Evolutionary conservation across 2,113 vertebrate genomes (phyloP).

Genomic region (Aleadryas rufinucha): DNA sequence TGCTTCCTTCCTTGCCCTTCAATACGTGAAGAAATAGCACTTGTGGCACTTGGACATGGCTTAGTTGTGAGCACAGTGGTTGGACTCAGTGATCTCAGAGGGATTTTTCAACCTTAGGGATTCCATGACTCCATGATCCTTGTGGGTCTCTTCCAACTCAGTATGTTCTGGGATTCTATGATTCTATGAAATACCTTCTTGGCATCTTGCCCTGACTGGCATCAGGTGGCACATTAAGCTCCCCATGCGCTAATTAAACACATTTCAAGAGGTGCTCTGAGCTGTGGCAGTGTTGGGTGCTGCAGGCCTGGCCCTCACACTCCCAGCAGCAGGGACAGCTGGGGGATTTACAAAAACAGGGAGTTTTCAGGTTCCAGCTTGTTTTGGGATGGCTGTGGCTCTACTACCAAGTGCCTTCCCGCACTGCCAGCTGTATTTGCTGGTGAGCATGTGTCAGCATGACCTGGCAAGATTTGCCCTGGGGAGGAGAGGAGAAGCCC

Average conservation of each 20-base stretch:
- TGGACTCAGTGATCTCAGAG: not conserved
- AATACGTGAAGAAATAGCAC: not conserved
- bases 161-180: not conserved
- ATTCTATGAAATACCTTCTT: not conserved
- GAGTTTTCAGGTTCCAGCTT: not conserved
- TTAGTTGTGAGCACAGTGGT: not conserved
- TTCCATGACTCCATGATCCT: not conserved
- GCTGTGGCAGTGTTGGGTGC: not conserved
- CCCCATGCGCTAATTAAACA: accelerated
- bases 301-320: not conserved
- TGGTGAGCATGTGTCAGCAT: not conserved
- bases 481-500: not conserved
- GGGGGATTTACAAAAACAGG: not conserved
- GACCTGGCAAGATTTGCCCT: not conserved
- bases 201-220: not conserved
- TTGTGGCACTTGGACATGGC: not conserved
- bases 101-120: not conserved
- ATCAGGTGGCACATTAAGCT: not conserved
- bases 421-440: not conserved
- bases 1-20: not conserved
- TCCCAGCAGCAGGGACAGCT: not conserved
- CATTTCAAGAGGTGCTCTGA: not conserved
- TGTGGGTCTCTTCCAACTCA: not conserved
- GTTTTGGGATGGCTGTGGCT: not conserved
- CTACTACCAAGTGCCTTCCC: not conserved